A percentile compares a stretch with the other conserved stretches of the same genome.
Conservation (phyloP, 2,797 vertebrate species). For the Chaetophractus vellerosus region DNA sequence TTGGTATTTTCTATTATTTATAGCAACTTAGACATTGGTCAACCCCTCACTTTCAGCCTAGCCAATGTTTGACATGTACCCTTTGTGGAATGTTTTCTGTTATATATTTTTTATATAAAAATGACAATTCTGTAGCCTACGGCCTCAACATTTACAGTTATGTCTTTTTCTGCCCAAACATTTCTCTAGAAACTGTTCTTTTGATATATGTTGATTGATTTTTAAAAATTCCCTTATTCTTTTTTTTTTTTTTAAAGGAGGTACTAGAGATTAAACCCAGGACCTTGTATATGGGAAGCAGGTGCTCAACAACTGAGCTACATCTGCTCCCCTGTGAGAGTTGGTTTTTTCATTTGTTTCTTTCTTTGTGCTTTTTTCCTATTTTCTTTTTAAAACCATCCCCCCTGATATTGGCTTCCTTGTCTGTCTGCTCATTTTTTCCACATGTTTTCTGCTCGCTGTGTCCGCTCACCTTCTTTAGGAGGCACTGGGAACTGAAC, state of each 20-base stretch:
- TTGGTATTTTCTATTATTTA: conserved; percentile 1
- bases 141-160: neutral
- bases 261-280: too few relatives aligned
- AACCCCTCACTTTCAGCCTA: neutral
- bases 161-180: neutral
- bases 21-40: neutral
- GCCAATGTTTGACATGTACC: neutral
- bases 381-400: too few relatives aligned
- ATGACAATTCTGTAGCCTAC: neutral
- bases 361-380: too few relatives aligned
- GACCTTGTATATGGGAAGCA: too few relatives aligned
- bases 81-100: neutral
- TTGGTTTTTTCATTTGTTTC: too few relatives aligned
- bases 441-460: too few relatives aligned
- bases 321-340: too few relatives aligned
- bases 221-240: neutral
- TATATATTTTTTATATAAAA: conserved; percentile 43
- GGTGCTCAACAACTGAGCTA: too few relatives aligned
- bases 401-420: too few relatives aligned
- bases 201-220: neutral
- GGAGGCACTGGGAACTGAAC: too few relatives aligned
- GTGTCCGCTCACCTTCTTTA: too few relatives aligned
- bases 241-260: neutral
- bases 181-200: conserved; percentile 45
- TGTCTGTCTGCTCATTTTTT: too few relatives aligned